phyloP scores from a whole-genome alignment of 2,797 vertebrate species.

The Sternarchorhynchus goeldii region DNA sequence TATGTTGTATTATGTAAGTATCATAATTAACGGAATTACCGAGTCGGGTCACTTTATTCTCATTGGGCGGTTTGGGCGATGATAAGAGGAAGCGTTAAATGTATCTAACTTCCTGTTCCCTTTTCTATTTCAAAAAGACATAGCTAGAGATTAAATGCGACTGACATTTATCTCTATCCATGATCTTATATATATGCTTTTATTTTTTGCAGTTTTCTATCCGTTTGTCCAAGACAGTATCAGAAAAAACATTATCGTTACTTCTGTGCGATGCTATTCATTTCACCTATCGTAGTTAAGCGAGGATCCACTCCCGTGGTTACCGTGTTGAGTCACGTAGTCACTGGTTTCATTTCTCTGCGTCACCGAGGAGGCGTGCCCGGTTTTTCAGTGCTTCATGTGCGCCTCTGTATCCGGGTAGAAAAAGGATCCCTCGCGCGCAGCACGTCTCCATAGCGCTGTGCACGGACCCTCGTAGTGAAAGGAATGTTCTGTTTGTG shows the following conservation, averaged over 20 bases:
- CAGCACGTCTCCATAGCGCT: not conserved
- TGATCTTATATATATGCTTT: not conserved
- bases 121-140: constrained; percentile 63
- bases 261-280: not conserved
- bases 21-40: constrained; percentile 9
- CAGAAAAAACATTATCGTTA: not conserved
- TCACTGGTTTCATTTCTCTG: constrained; percentile 32
- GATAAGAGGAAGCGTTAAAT: constrained; percentile 72
- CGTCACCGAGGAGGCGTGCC: constrained; percentile 33
- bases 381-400: not conserved
- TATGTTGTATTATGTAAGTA: not conserved
- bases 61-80: constrained; percentile 63
- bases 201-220: not conserved
- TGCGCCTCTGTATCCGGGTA: constrained; percentile 50
- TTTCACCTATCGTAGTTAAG: constrained; percentile 10
- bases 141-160: constrained; percentile 52
- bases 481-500: not conserved
- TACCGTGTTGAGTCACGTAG: constrained; percentile 57
- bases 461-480: not conserved
- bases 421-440: constrained; percentile 19
- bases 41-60: constrained; percentile 55
- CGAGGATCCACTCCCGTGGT: constrained; percentile 35
- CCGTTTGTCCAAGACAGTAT: too few species aligned
- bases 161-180: not conserved
- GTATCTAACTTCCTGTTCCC: constrained; percentile 82